Evolutionary conservation across 2,113 vertebrate genomes (phyloP).

Genomic region (Psophia crepitans): DNA sequence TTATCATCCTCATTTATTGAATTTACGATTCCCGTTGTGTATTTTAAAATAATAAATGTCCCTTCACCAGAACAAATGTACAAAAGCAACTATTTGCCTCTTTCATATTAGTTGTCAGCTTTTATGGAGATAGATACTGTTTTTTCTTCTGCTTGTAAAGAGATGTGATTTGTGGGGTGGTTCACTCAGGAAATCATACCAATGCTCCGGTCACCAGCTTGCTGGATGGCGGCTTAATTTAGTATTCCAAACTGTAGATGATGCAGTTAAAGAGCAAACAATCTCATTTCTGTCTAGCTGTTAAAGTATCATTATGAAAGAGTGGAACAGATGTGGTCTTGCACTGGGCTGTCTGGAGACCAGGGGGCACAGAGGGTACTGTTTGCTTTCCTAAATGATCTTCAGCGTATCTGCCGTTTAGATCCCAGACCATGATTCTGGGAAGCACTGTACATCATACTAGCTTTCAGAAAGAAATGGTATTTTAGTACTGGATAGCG

Average conservation of each 20-base stretch:
- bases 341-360: neutral
- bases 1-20: neutral
- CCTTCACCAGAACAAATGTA: neutral
- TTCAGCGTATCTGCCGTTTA: neutral
- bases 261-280: constrained; percentile 6
- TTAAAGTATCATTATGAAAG: neutral
- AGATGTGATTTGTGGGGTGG: neutral
- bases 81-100: neutral
- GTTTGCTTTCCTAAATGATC: neutral
- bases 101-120: neutral
- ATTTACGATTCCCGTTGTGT: neutral
- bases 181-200: neutral
- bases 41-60: neutral
- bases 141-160: neutral
- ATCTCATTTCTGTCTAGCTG: neutral
- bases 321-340: constrained; percentile 9
- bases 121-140: neutral
- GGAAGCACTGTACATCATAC: neutral
- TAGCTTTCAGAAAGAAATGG: neutral
- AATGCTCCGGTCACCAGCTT: neutral
- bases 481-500: neutral
- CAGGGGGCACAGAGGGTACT: neutral
- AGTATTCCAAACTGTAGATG: neutral
- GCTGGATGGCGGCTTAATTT: neutral
- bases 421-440: neutral